A percentile compares a stretch with the other conserved stretches of the same genome.
These are phyloP conservation scores for Antheraea yamamai DNA, from an alignment of 2,888 invertebrate species.

Conservation along the genomic window DNA sequence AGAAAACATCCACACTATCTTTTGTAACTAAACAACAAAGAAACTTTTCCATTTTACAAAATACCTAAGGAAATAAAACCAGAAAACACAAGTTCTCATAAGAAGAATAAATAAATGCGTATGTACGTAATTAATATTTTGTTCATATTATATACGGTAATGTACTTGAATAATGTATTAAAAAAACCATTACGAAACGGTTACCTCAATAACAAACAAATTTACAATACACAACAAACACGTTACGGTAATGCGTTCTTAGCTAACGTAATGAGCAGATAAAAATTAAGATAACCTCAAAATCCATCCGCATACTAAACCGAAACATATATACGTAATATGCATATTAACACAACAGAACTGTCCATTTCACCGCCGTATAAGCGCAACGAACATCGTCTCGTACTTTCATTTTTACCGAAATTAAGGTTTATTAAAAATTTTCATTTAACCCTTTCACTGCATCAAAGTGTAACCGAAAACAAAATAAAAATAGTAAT, in stretches of 20 bases:
- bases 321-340: conserved; percentile 24
- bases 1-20: background rate
- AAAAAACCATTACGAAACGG: background rate
- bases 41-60: background rate
- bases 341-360: conserved; percentile 18
- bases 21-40: background rate
- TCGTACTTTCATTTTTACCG: background rate
- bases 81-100: background rate
- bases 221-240: conserved; percentile 27
- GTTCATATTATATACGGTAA: background rate
- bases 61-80: background rate
- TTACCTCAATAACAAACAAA: conserved; percentile 11
- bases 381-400: background rate
- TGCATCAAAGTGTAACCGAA: background rate
- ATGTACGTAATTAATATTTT: background rate
- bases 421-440: background rate
- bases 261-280: conserved; percentile 41
- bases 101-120: background rate
- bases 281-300: conserved; percentile 56
- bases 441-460: background rate
- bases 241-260: conserved; percentile 28
- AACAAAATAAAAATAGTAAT: background rate
- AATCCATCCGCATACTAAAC: conserved; percentile 58
- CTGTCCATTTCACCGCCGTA: conserved; percentile 1
- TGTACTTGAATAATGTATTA: background rate